Evolutionary conservation across 2,888 invertebrate genomes (phyloP).

Genomic region (Metopia argyrocephala): DNA sequence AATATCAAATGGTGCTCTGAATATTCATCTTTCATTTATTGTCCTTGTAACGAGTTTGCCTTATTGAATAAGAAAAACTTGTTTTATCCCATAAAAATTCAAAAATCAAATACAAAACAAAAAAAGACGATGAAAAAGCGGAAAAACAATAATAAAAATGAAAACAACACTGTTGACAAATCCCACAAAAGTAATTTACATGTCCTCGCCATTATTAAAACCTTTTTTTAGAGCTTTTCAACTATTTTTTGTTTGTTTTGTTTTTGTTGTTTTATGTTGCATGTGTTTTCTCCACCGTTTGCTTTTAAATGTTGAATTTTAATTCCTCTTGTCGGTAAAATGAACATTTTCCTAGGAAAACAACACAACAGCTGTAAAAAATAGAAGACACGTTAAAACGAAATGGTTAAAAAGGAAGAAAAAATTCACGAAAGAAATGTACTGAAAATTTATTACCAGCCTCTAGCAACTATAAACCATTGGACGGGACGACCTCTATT

Average conservation of each 20-base stretch:
- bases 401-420: neutral
- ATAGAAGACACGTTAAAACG: neutral
- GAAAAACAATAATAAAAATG: constrained; percentile 12
- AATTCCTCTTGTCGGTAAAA: constrained; percentile 56
- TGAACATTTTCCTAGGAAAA: constrained; percentile 41
- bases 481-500: no score
- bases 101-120: neutral
- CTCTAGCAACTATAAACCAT: constrained; percentile 8
- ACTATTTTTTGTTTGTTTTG: constrained; percentile 9
- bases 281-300: constrained; percentile 25
- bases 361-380: neutral
- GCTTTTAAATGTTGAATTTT: constrained; percentile 60
- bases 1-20: no score
- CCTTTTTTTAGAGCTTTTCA: constrained; percentile 31
- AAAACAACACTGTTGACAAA: constrained; percentile 60
- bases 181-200: constrained; percentile 66
- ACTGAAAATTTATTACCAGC: constrained; percentile 50
- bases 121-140: no score
- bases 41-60: constrained; percentile 22
- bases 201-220: constrained; percentile 64
- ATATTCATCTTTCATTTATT: no score
- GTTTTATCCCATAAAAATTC: neutral
- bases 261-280: constrained; percentile 12
- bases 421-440: neutral
- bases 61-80: constrained; percentile 31